A percentile compares a stretch with the other conserved stretches of the same genome.
Evolutionary conservation across 2,113 vertebrate species (phyloP).

Genomic region (Perca schrenkii): DNA sequence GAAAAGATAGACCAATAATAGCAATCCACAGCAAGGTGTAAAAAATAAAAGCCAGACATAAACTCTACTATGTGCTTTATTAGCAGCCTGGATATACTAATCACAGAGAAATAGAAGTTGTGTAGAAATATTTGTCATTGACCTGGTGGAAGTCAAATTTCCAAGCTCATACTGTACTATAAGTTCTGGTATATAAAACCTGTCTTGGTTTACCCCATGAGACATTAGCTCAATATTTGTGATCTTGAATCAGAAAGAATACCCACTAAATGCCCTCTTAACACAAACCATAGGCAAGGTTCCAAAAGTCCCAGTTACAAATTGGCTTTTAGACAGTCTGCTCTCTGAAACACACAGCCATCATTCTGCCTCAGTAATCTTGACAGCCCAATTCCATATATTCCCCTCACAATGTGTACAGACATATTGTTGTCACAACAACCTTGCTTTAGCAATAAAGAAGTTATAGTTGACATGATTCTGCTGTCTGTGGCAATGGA

Average conservation of each 20-base stretch:
- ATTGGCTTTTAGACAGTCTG: constrained; percentile 59
- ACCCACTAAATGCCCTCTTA: constrained; percentile 9
- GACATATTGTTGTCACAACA: constrained; percentile 66
- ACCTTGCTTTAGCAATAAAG: constrained; percentile 48
- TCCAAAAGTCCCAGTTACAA: constrained; percentile 57
- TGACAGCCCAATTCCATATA: constrained; percentile 67
- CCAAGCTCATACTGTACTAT: too few species aligned
- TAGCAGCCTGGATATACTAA: neutral
- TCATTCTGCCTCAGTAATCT: constrained; percentile 68
- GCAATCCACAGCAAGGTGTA: neutral
- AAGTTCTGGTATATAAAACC: neutral
- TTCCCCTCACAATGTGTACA: constrained; percentile 55
- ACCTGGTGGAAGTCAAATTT: neutral
- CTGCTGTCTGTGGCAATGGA: constrained; percentile 5
- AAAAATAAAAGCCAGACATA: neutral
- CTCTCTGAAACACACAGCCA: constrained; percentile 60
- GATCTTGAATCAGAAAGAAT: constrained; percentile 15
- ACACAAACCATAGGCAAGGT: constrained; percentile 23
- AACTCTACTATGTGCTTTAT: neutral
- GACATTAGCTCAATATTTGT: constrained; percentile 16
- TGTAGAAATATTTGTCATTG: neutral
- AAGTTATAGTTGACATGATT: constrained; percentile 53
- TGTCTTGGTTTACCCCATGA: neutral
- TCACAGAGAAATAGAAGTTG: neutral
- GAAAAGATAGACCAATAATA: neutral